These are phyloP conservation scores for Condylura cristata DNA, from an alignment of 2,113 vertebrate species.

Conservation along the genomic window DNA sequence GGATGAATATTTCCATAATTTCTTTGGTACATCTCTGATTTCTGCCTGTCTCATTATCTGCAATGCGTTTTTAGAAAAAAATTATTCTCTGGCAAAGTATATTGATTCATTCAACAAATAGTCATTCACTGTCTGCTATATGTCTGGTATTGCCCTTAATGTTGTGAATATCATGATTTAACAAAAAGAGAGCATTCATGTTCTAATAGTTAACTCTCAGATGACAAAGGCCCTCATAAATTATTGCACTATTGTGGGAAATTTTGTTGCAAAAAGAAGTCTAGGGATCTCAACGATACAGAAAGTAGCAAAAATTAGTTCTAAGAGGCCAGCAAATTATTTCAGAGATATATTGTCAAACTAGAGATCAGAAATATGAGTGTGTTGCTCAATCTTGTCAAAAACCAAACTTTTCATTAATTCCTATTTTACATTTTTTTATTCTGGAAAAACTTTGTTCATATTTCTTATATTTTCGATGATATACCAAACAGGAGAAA, in stretches of 20 bases:
- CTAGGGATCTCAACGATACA: not conserved
- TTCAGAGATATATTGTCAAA: not conserved
- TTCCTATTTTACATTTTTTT: not conserved
- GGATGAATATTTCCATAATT: not conserved
- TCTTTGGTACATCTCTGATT: not conserved
- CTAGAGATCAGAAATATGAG: not conserved
- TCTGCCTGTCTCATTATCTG: not conserved
- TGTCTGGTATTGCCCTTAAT: not conserved
- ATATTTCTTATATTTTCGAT: not conserved
- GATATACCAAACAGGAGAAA: not conserved
- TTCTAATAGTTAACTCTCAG: not conserved
- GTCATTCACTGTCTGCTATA: not conserved
- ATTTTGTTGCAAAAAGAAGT: not conserved
- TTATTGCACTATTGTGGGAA: not conserved
- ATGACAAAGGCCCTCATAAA: not conserved
- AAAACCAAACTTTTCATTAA: slow-evolving; percentile 7
- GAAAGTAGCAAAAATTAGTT: not conserved
- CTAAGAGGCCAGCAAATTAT: not conserved
- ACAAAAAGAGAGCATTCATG: not conserved
- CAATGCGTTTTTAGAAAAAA: not conserved
- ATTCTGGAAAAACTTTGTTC: not conserved
- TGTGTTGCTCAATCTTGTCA: not conserved
- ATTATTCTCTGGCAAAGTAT: not conserved
- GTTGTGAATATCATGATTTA: not conserved
- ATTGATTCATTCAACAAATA: not conserved